Conservation (phyloP, 2,113 vertebrate species). For the Engraulis encrasicolus region DNA sequence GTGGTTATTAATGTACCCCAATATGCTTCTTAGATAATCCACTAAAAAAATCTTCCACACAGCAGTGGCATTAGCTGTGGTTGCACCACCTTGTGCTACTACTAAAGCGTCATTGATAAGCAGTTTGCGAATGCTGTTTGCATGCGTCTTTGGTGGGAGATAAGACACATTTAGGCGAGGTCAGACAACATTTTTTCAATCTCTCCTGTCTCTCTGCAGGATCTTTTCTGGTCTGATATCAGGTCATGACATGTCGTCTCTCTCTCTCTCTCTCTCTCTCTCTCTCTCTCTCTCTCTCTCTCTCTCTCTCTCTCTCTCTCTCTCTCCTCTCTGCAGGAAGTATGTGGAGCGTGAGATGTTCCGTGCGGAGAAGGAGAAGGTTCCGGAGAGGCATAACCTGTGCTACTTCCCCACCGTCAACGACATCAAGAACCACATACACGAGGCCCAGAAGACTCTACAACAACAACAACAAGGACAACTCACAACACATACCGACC, state of each 20-base stretch:
- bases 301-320: neutral
- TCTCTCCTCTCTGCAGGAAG: slow-evolving; percentile 64
- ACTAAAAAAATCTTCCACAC: too few relatives aligned
- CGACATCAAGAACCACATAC: slow-evolving; percentile 89
- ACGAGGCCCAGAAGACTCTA: slow-evolving; percentile 81
- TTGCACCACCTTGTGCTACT: too few relatives aligned
- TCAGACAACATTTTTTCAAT: too few relatives aligned
- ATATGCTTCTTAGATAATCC: too few relatives aligned
- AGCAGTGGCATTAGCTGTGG: too few relatives aligned
- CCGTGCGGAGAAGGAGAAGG: slow-evolving; percentile 79
- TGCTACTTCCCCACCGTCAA: slow-evolving; percentile 88
- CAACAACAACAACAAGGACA: slow-evolving; percentile 43
- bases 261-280: neutral
- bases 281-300: neutral
- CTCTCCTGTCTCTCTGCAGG: too few relatives aligned
- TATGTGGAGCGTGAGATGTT: slow-evolving; percentile 88
- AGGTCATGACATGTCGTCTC: too few relatives aligned
- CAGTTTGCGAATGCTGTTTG: too few relatives aligned
- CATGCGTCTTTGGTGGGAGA: neutral
- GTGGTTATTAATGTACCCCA: too few relatives aligned
- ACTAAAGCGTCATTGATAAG: too few relatives aligned
- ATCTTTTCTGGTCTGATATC: too few relatives aligned
- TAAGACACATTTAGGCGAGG: neutral
- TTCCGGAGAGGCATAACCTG: slow-evolving; percentile 86
- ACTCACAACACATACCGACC: slow-evolving; percentile 68